A percentile compares a stretch with the other conserved stretches of the same genome.
phyloP scores from a whole-genome alignment of 2,888 invertebrate genomes.

The Eristalis intricaria region DNA sequence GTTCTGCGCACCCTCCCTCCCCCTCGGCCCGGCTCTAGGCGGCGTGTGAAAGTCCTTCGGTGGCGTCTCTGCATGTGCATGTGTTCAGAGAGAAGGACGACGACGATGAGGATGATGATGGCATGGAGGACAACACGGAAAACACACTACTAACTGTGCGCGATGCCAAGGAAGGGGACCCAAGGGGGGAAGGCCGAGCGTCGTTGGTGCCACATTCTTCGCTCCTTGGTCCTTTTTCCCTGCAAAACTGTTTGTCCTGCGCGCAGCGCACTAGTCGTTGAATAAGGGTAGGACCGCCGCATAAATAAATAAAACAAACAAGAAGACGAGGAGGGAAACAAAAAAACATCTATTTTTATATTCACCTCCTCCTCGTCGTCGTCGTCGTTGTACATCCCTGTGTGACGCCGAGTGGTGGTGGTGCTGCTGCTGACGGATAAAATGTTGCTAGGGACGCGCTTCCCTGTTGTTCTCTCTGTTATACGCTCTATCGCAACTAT shows the following conservation, averaged over 20 bases:
- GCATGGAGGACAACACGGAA: conserved; percentile 36
- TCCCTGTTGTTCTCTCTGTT: conserved; percentile 58
- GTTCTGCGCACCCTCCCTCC: conserved; percentile 5
- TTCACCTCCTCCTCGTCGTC: neutral
- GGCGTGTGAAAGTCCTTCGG: conserved; percentile 36
- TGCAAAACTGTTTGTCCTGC: conserved; percentile 56
- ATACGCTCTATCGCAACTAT: conserved; percentile 54
- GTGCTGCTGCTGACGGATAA: conserved; percentile 1
- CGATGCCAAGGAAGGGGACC: no score
- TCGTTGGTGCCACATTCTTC: neutral
- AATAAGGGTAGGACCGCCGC: neutral
- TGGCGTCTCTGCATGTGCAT: neutral
- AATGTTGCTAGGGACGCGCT: conserved; percentile 52
- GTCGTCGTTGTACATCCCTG: neutral
- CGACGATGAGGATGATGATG: conserved; percentile 43
- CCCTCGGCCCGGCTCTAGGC: neutral
- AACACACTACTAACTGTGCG: conserved; percentile 43
- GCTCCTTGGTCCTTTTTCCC: conserved; percentile 4
- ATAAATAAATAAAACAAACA: neutral
- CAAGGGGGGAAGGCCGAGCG: neutral
- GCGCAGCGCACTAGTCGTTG: conserved; percentile 18
- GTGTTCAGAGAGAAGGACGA: conserved; percentile 14
- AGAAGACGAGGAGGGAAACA: neutral
- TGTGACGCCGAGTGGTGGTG: neutral
- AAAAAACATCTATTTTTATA: neutral